Base-by-base conservation (phyloP, 2,113 vertebrate species). In the Mirounga angustirostris region DNA sequence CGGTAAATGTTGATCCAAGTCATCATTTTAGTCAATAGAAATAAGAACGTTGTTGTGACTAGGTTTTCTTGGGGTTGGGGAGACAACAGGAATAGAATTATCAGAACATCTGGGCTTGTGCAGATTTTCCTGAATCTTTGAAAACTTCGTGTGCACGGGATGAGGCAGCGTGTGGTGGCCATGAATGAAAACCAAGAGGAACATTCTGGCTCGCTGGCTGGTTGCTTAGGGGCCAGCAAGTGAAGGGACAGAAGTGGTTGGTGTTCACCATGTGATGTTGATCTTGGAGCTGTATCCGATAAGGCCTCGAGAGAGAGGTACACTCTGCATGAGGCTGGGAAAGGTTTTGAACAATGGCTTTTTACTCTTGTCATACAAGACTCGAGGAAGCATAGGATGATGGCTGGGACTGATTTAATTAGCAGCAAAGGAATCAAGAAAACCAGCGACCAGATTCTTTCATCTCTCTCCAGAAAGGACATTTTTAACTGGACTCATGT, bases 121-220 rank as follows among this genome's bases (percentile, higher is more conserved):
- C 56, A 30, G 40, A 26, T 52, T 69, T 87, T 74, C 30, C 61
- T 50, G 8, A 61, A 18, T 85, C 56, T 61, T 30, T 50, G 76
- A 24, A 78, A 58, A 43, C 10, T 40, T 54, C 4, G 0, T 11
- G 7, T 36, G 0, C 43, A 1, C 3, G 7, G 56, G 10, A 21
- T 1, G n/a, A 76, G 19, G 7, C 36, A 22, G 10, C 26, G 30
- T 5, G 10, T 2, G 4, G 58, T 0, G 1, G 26, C 19, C 11
- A 0, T 13, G 19, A 13, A 19, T 36, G 1, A 7, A 74, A 83
- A 40, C 43, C 24, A 3, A 33, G 26, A 40, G 12, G 69, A 74
- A n/a, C 9, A 73, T 3, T 46, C 46, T 0, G 1, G 14, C 46
- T 56, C 1, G 0, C 36, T n/a, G 33, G 58, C 43, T 8, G 14